Conservation (phyloP, 2,797 vertebrate genomes). For the Orestias chungarensis region DNA sequence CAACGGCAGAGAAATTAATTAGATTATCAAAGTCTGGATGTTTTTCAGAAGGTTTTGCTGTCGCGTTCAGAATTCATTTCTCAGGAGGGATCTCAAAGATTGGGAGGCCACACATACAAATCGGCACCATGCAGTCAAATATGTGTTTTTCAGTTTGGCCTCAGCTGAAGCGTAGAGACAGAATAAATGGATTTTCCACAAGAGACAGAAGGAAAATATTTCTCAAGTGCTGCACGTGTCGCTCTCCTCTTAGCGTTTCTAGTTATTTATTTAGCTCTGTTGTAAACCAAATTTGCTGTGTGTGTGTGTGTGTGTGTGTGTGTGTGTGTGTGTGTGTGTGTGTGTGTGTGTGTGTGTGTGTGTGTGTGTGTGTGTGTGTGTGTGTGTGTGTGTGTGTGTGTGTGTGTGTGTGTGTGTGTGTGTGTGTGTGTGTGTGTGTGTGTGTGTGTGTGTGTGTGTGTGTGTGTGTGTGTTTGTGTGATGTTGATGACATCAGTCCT, state of each 20-base stretch:
- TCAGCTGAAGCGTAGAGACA: conserved; percentile 2
- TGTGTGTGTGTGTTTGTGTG: too few species aligned
- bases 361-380: too few species aligned
- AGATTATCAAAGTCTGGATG: background rate
- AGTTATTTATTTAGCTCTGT: too few species aligned
- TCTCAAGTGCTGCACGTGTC: background rate
- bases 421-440: too few species aligned
- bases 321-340: too few species aligned
- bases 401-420: too few species aligned
- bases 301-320: too few species aligned
- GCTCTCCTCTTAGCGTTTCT: background rate
- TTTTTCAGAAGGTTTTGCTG: background rate
- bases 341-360: too few species aligned
- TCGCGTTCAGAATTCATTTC: background rate
- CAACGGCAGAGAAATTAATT: background rate
- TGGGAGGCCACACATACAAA: conserved; percentile 2
- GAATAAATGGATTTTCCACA: conserved; percentile 29
- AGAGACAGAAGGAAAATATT: background rate
- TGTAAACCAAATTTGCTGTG: too few species aligned
- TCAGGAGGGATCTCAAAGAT: conserved; percentile 1
- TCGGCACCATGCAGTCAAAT: conserved; percentile 3
- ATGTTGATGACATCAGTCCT: too few species aligned
- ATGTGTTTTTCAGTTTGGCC: conserved; percentile 8
- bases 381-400: too few species aligned
- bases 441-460: too few species aligned